These are phyloP conservation scores for Umimayanthus chanpuru DNA, from an alignment of 92 coral and sea anemone species.

Conservation along the genomic window DNA sequence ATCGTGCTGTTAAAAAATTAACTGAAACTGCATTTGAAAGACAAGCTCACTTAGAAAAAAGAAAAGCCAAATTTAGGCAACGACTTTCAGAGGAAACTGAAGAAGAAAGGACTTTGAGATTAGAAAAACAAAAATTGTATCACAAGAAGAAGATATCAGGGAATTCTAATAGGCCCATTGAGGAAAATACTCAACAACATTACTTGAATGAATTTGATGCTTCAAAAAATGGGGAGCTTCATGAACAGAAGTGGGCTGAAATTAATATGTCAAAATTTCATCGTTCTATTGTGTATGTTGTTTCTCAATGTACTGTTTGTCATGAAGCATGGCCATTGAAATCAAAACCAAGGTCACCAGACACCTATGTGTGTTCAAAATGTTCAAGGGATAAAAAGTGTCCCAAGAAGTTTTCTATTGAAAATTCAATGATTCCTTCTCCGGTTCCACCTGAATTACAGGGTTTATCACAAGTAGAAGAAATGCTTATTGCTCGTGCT, in stretches of 20 bases:
- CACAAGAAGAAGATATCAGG: constrained; percentile 25
- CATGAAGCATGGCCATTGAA: constrained; percentile 42
- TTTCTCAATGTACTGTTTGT: constrained; percentile 44
- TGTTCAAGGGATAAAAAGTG: constrained; percentile 59
- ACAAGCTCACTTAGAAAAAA: constrained; percentile 32
- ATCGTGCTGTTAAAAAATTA: constrained; percentile 37
- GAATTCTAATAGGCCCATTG: not conserved
- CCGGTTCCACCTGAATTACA: constrained; percentile 62
- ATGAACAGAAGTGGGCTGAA: constrained; percentile 41
- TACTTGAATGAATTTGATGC: constrained; percentile 37
- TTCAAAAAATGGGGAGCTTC: constrained; percentile 35
- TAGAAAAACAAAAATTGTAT: constrained; percentile 24
- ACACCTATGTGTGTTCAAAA: constrained; percentile 41
- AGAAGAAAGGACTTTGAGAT: constrained; percentile 8
- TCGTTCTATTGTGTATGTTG: constrained; percentile 25
- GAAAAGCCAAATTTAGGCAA: constrained; percentile 39
- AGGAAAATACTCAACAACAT: constrained; percentile 16
- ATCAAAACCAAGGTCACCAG: constrained; percentile 28
- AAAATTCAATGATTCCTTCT: constrained; percentile 59
- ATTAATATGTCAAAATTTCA: constrained; percentile 30
- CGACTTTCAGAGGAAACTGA: constrained; percentile 22
- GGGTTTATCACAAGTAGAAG: constrained; percentile 48
- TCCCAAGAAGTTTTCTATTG: constrained; percentile 53
- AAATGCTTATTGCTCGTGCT: constrained; percentile 21
- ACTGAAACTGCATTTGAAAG: constrained; percentile 40